Evolutionary conservation across 2,113 vertebrate genomes (phyloP).

Genomic region (Corythoichthys intestinalis): DNA sequence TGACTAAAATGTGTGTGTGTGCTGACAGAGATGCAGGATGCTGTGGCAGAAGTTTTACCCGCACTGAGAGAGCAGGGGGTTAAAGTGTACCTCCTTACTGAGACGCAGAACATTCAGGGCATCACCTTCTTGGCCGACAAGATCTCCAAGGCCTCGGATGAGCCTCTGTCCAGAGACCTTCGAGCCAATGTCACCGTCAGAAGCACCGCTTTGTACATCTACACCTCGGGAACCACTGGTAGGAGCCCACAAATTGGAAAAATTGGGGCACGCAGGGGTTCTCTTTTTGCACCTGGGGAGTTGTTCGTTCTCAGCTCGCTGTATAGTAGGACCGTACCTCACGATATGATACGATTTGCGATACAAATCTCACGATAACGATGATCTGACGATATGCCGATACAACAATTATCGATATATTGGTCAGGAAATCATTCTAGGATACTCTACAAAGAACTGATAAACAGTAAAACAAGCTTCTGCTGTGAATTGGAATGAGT

Average conservation of each 20-base stretch:
- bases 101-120: conserved; percentile 49
- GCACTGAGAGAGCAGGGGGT: conserved; percentile 63
- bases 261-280: too few relatives aligned
- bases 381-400: too few relatives aligned
- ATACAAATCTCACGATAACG: too few relatives aligned
- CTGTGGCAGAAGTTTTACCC: conserved; percentile 76
- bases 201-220: conserved; percentile 78
- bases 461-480: too few relatives aligned
- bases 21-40: conserved; percentile 68
- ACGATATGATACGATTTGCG: too few relatives aligned
- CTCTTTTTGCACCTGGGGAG: too few relatives aligned
- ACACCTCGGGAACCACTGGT: conserved; percentile 75
- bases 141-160: conserved; percentile 61
- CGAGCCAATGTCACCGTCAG: conserved; percentile 45
- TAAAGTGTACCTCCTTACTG: conserved; percentile 72
- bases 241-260: not conserved
- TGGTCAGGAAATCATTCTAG: too few relatives aligned
- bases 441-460: too few relatives aligned
- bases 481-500: too few relatives aligned
- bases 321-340: too few relatives aligned
- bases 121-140: conserved; percentile 63
- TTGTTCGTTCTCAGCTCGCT: too few relatives aligned
- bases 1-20: conserved; percentile 30
- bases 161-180: conserved; percentile 59
- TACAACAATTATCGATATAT: too few relatives aligned